phyloP scores from a whole-genome alignment of 2,113 vertebrate genomes.

The Xenopus tropicalis region DNA sequence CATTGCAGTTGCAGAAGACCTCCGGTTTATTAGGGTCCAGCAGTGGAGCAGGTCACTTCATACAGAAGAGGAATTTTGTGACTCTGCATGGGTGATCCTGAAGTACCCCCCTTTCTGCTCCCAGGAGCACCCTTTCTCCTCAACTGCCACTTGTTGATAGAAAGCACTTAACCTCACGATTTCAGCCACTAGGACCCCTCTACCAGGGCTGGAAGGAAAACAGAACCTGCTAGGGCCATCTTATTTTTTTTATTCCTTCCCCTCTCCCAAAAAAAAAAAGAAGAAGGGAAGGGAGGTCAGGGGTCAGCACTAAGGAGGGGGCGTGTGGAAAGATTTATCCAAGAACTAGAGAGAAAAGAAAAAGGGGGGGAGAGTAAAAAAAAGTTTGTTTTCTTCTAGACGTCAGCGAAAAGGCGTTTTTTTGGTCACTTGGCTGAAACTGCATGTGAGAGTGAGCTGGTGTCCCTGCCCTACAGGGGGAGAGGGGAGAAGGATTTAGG shows the following conservation, averaged over 20 bases:
- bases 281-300: conserved; percentile 44
- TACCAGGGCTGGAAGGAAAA: conserved; percentile 33
- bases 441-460: conserved; percentile 27
- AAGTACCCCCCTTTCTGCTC: conserved; percentile 14
- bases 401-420: conserved; percentile 55
- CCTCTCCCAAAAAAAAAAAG: conserved; percentile 17
- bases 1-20: too few relatives aligned
- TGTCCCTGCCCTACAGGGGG: conserved; percentile 40
- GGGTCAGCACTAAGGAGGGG: conserved; percentile 54
- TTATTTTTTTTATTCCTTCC: conserved; percentile 26
- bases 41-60: too few relatives aligned
- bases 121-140: not conserved
- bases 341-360: conserved; percentile 53
- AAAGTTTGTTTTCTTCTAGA: conserved; percentile 58
- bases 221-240: conserved; percentile 16
- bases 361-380: conserved; percentile 42
- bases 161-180: conserved; percentile 48
- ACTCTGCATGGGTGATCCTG: conserved; percentile 2
- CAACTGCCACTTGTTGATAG: conserved; percentile 55
- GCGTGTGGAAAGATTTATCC: conserved; percentile 52
- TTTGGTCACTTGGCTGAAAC: conserved; percentile 39
- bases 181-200: conserved; percentile 23
- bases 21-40: too few relatives aligned
- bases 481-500: conserved; percentile 9
- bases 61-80: not conserved